Percentiles rank a stretch among this genome's conserved stretches.
Evolutionary conservation across 1,140 invertebrate genomes (phyloP).

Genomic region (Andricus grossulariae): DNA sequence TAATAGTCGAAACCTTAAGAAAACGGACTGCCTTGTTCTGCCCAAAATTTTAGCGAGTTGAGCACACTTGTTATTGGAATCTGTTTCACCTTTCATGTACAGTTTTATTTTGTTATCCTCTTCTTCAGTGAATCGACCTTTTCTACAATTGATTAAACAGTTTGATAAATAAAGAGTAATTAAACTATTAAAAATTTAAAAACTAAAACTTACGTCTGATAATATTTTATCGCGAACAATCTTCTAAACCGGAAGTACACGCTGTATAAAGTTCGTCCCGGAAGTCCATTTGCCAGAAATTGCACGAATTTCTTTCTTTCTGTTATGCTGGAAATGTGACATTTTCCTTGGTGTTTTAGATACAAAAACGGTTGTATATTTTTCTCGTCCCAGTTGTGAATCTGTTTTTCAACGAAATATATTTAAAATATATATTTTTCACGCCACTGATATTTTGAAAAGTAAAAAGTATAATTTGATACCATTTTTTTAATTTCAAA

Average conservation of each 20-base stretch:
- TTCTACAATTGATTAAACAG: conserved; percentile 11
- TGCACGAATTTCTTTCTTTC: conserved; percentile 66
- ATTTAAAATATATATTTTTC: not conserved
- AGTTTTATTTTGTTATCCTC: conserved; percentile 57
- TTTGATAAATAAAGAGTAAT: not conserved
- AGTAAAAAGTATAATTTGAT: too few species aligned
- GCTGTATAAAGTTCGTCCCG: conserved; percentile 61
- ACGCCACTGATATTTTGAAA: too few species aligned
- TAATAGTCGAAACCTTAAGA: conserved; percentile 43
- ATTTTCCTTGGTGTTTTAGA: conserved; percentile 42
- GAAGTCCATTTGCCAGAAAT: conserved; percentile 67
- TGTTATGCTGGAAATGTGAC: conserved; percentile 45
- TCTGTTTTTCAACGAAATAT: conserved; percentile 41
- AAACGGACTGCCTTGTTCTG: conserved; percentile 49
- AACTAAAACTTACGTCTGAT: not conserved
- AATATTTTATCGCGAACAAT: conserved; percentile 41
- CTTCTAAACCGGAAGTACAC: conserved; percentile 64
- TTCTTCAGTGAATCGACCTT: conserved; percentile 40
- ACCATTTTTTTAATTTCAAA: too few species aligned
- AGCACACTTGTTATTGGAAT: conserved; percentile 31
- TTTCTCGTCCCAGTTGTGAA: conserved; percentile 61
- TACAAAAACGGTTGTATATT: conserved; percentile 56
- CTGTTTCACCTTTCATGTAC: conserved; percentile 31
- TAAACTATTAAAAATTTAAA: not conserved
- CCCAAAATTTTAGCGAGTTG: conserved; percentile 50